phyloP scores from a whole-genome alignment of 2,113 vertebrate genomes.

The Gavialis gangeticus region DNA sequence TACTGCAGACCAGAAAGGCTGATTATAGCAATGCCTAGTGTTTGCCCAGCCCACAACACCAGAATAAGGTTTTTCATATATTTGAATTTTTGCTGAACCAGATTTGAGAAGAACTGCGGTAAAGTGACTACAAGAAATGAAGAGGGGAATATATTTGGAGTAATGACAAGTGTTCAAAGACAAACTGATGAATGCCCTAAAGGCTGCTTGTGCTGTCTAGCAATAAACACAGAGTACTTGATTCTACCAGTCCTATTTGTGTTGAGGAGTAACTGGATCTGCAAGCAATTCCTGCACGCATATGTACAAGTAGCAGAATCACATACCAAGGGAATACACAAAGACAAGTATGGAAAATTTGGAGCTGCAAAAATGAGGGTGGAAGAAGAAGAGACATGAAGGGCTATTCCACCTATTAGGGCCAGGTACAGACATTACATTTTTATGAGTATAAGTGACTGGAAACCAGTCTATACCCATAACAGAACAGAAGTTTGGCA shows the following conservation, averaged over 20 bases:
- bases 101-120: rapidly evolving
- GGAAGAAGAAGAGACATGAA: neutral
- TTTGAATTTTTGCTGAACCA: rapidly evolving
- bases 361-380: rapidly evolving
- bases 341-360: neutral
- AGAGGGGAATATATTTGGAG: neutral
- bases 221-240: neutral
- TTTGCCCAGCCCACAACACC: neutral
- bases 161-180: neutral
- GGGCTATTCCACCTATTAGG: too few relatives aligned
- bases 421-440: too few relatives aligned
- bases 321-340: neutral
- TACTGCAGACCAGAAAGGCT: neutral
- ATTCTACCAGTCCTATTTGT: neutral
- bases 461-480: too few relatives aligned
- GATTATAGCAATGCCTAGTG: neutral
- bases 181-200: neutral
- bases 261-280: neutral
- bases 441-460: too few relatives aligned
- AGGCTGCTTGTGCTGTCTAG: neutral
- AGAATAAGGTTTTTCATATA: neutral
- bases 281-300: neutral
- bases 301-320: neutral
- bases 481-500: too few relatives aligned
- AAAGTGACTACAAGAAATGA: neutral